Base-by-base conservation (phyloP, 2,888 invertebrate genomes). In the Resseliella maxima region DNA sequence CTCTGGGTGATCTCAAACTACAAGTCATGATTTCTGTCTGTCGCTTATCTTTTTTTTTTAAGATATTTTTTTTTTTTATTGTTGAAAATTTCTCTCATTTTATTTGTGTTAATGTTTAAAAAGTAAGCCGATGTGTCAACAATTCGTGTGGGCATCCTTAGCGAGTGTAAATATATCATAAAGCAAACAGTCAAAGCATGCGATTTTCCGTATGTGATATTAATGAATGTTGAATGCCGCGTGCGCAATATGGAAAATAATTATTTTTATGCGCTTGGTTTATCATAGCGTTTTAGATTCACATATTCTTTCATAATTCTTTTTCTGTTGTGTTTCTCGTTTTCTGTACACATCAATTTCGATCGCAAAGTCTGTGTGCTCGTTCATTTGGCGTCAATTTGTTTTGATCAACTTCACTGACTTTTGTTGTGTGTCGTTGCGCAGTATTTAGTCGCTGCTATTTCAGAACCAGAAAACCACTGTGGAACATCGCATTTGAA, bases 211-310 rank as follows among this genome's bases (percentile, higher is more conserved):
- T 59, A 59, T 27, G 72, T 31, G 27, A 72, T 72, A 50, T 18
- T 72, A 72, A 72, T 72, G 72, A 72, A 72, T 72, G 12, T 72
- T 27, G 31, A 72, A 72, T 72, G 72, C 72, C 72, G 72, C 72
- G 72, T 31, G 72, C 72, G 72, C 72, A 72, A 72, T 72, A 72
- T 72, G 35, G 72, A 72, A 72, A 72, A 72, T 72, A 72, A 72
- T 72, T 72, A 59, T 59, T 59, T 59, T 59, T 59, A 59, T 72
- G 31, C 72, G 72, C 72, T 72, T 72, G 72, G 72, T 31, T 72
- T 72, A 72, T 72, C 72, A 72, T 72, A 31, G 72, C 72, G 72
- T 72, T 72, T 27, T 15, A 72, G 72, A 72, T n/a, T n/a, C n/a
- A n/a, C n/a, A n/a, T 72, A n/a, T n/a, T n/a, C n/a, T n/a, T n/a